Conservation (phyloP, 2,797 vertebrate species). For the Triplophysa bombifrons region DNA sequence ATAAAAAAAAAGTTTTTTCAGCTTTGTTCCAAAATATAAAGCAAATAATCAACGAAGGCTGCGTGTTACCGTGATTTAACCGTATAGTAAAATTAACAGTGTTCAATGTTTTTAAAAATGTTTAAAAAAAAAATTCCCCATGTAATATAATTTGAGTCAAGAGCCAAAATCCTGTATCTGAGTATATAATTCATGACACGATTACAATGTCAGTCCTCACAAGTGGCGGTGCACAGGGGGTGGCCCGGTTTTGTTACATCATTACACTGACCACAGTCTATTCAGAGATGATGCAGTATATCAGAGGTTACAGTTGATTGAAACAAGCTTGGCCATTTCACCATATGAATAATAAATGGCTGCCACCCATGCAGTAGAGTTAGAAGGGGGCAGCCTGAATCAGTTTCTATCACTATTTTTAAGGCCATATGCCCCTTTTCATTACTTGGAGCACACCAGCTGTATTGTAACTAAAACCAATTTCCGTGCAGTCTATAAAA, state of each 20-base stretch:
- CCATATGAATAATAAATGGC: conserved; percentile 64
- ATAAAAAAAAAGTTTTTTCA: no score
- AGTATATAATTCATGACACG: conserved; percentile 58
- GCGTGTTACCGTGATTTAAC: background rate
- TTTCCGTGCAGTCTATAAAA: conserved; percentile 86
- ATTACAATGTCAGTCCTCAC: conserved; percentile 51
- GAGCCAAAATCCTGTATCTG: background rate
- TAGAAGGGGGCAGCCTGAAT: conserved; percentile 56
- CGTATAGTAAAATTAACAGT: background rate
- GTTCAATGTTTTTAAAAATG: background rate
- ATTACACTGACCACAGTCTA: conserved; percentile 39
- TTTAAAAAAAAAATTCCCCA: no score
- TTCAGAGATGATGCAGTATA: conserved; percentile 13
- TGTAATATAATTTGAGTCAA: background rate
- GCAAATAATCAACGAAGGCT: background rate
- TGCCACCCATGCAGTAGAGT: conserved; percentile 74
- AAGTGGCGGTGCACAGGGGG: no score
- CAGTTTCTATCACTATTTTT: conserved; percentile 67
- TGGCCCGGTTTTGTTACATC: background rate
- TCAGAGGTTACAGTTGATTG: conserved; percentile 43
- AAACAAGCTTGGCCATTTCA: conserved; percentile 40
- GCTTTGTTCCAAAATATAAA: no score
- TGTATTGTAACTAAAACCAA: conserved; percentile 85
- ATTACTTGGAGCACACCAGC: conserved; percentile 78
- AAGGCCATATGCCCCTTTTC: conserved; percentile 79